Evolutionary conservation across 2,888 invertebrate species (phyloP).

Genomic region (Nemurella pictetii): DNA sequence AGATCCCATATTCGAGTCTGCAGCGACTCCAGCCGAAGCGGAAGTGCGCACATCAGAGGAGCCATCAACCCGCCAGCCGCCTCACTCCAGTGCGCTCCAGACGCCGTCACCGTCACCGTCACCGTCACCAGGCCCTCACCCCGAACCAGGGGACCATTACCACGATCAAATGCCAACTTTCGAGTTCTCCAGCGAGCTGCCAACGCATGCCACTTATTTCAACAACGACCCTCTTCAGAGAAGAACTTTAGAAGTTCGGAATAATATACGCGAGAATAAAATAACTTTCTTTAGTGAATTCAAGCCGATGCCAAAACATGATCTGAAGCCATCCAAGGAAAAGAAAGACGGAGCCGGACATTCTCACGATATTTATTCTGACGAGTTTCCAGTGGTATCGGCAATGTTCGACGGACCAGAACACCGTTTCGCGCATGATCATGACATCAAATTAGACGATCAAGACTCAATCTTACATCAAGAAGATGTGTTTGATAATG

Average conservation of each 20-base stretch:
- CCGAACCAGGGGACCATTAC: neutral
- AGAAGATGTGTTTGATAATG: conserved; percentile 51
- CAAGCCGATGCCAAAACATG: conserved; percentile 9
- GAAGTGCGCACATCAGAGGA: neutral
- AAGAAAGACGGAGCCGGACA: neutral
- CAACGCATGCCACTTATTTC: neutral
- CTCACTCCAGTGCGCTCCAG: neutral
- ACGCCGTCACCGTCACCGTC: neutral
- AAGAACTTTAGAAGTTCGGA: neutral
- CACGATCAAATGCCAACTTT: neutral
- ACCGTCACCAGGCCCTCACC: no score
- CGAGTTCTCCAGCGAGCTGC: neutral
- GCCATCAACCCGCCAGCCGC: neutral
- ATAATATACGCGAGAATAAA: neutral
- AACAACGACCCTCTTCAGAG: neutral
- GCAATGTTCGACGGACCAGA: conserved; percentile 8
- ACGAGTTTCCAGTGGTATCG: neutral
- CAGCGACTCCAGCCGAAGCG: neutral
- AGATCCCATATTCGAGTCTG: neutral
- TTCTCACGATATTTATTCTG: neutral
- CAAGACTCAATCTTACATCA: conserved; percentile 44
- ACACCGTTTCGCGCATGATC: conserved; percentile 2
- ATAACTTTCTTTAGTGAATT: conserved; percentile 3
- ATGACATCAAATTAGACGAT: conserved; percentile 15
- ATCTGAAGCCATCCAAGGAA: neutral